These are phyloP conservation scores for Huso huso DNA, from an alignment of 2,797 vertebrate genomes.

Conservation along the genomic window DNA sequence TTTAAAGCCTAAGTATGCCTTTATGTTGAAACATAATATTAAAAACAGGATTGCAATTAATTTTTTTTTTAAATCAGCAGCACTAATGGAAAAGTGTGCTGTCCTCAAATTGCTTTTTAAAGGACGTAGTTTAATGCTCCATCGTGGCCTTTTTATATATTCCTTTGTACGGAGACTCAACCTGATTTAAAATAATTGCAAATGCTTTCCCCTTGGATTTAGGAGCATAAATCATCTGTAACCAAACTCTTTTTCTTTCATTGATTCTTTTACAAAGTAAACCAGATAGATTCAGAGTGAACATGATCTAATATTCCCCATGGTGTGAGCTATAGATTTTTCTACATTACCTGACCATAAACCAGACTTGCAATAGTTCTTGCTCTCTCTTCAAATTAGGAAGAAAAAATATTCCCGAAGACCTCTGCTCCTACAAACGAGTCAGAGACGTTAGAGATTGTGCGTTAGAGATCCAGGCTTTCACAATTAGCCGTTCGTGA, in stretches of 20 bases:
- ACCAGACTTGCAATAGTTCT: slow-evolving; percentile 50
- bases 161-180: slow-evolving; percentile 4
- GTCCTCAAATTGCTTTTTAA: too few species aligned
- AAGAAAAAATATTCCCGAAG: slow-evolving; percentile 49
- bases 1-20: too few species aligned
- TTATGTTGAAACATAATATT: too few species aligned
- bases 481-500: slow-evolving; percentile 50
- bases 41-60: too few species aligned
- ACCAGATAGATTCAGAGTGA: slow-evolving; percentile 50
- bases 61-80: too few species aligned
- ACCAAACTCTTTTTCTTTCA: slow-evolving; percentile 9
- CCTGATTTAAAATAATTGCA: slow-evolving; percentile 16
- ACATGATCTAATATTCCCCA: slow-evolving; percentile 57
- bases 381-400: slow-evolving; percentile 58
- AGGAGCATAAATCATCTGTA: slow-evolving; percentile 13
- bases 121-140: too few species aligned
- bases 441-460: slow-evolving; percentile 34
- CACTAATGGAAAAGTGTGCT: too few species aligned
- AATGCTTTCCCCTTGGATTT: slow-evolving; percentile 13
- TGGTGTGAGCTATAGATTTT: slow-evolving; percentile 65
- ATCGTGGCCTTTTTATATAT: neutral
- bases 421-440: slow-evolving; percentile 56
- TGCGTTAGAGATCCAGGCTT: slow-evolving; percentile 40
- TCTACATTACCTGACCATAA: slow-evolving; percentile 57
- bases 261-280: slow-evolving; percentile 39